These are phyloP conservation scores for Ennomos quercinarius DNA, from an alignment of 2,888 invertebrate species.

Conservation along the genomic window DNA sequence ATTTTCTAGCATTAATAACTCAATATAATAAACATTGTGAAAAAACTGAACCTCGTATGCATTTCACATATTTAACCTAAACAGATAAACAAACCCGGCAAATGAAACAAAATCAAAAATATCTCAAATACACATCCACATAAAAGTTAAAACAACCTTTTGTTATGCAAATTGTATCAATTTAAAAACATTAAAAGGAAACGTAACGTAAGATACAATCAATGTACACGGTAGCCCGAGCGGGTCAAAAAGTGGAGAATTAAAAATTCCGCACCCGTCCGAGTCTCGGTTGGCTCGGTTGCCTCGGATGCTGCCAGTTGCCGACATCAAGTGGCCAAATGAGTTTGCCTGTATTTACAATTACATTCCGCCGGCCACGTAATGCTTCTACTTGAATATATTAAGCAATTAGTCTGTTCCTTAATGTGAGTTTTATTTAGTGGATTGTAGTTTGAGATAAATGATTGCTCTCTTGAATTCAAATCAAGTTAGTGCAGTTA, in stretches of 20 bases:
- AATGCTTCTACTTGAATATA: constrained; percentile 61
- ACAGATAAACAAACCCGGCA: background rate
- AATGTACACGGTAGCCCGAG: constrained; percentile 19
- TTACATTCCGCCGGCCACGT: constrained; percentile 51
- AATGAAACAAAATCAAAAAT: background rate
- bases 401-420: constrained; percentile 48
- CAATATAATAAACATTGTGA: too few relatives aligned
- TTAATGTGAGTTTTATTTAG: constrained; percentile 12
- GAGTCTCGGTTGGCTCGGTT: constrained; percentile 4
- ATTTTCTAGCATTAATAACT: too few relatives aligned
- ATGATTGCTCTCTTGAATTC: background rate
- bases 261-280: constrained; percentile 63
- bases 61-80: too few relatives aligned
- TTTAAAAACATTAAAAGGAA: constrained; percentile 17
- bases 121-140: constrained; percentile 1
- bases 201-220: constrained; percentile 28
- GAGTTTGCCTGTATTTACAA: constrained; percentile 70
- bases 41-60: too few relatives aligned
- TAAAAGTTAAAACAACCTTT: constrained; percentile 11
- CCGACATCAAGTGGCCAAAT: constrained; percentile 64
- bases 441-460: background rate
- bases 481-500: background rate
- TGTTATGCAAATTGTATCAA: constrained; percentile 14
- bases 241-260: constrained; percentile 50
- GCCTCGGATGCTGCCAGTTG: background rate